Evolutionary conservation across 2,797 vertebrate species (phyloP), one percentile per base, ranked within the genome.

Genomic region (Anguilla anguilla): DNA sequence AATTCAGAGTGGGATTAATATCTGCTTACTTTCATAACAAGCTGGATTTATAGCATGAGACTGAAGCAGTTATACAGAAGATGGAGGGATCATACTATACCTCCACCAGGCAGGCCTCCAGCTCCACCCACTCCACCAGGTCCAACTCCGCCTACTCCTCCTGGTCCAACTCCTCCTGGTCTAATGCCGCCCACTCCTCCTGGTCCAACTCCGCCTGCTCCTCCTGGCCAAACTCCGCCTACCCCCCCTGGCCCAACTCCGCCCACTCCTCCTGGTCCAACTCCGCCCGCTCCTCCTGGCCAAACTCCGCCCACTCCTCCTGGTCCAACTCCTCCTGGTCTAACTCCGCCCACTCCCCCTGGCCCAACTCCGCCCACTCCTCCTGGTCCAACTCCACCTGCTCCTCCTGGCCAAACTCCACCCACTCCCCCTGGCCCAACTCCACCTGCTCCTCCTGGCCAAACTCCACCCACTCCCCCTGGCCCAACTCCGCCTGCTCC

Each of bases 101-200:
- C 84, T 2, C 89, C 90, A 88, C 90, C 91, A 53, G 95, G 92
- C 77, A n/a, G 9, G 22, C 74, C 15, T 1, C 91, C 93, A 87
- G 84, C 85, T 6, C 88, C 89, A 22, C 85, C 85, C 28, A 55
- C 46, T 2, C 89, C 90, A 88, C 90, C 91, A 79, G 90, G 89
- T 10, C 88, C 87, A 28, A 91, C 91, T 67, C 84, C 87, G 85
- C 90, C 91, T 39, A 31, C 9, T 84, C 88, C 83, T 87, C 90
- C 88, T 79, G 87, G 88, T 55, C 89, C 86, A 87, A 85, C 86
- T 87, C 51, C 85, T 0, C 85, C 43, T 2, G 88, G 89, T 6
- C 88, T 86, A 31, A 91, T 90, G 59, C 85, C 87, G 87, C 91
- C 25, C 13, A 61, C 19, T n/a, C 59, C 89, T 55, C 87, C 87